Conservation (phyloP, 2,113 vertebrate species). For the Xyrauchen texanus region DNA sequence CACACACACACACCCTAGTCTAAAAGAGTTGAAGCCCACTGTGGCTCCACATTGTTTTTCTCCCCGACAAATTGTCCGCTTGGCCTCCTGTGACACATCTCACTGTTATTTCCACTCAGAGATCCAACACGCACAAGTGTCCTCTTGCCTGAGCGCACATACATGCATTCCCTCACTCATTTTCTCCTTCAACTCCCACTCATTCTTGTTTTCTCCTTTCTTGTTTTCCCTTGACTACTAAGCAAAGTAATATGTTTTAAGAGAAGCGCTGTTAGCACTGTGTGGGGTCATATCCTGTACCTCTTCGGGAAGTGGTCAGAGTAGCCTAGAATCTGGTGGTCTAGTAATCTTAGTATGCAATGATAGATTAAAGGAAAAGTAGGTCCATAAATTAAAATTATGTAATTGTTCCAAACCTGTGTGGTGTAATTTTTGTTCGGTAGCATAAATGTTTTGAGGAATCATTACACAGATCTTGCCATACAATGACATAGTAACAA, state of each 20-base stretch:
- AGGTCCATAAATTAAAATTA: background rate
- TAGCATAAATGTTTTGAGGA: background rate
- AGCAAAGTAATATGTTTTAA: constrained; percentile 22
- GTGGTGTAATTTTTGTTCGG: too few relatives aligned
- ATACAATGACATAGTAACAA: too few relatives aligned
- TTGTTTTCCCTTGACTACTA: background rate
- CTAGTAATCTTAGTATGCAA: background rate
- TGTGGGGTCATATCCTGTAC: constrained; percentile 6
- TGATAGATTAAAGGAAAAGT: constrained; percentile 1
- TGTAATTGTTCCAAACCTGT: too few relatives aligned
- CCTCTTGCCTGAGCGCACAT: constrained; percentile 10
- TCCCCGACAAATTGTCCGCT: constrained; percentile 25
- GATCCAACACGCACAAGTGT: constrained; percentile 3
- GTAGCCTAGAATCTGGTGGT: constrained; percentile 16
- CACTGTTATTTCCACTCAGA: constrained; percentile 42
- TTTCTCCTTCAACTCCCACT: constrained; percentile 16
- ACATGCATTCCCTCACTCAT: background rate
- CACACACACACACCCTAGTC: background rate
- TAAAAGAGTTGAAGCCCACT: background rate
- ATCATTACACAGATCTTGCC: too few relatives aligned
- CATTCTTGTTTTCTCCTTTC: background rate
- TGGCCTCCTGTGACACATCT: constrained; percentile 53
- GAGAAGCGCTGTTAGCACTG: background rate
- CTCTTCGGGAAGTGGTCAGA: constrained; percentile 41
- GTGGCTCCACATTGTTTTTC: constrained; percentile 16